These are phyloP conservation scores for Coracopsis vasa DNA, from an alignment of 2,113 vertebrate genomes.

Conservation along the genomic window DNA sequence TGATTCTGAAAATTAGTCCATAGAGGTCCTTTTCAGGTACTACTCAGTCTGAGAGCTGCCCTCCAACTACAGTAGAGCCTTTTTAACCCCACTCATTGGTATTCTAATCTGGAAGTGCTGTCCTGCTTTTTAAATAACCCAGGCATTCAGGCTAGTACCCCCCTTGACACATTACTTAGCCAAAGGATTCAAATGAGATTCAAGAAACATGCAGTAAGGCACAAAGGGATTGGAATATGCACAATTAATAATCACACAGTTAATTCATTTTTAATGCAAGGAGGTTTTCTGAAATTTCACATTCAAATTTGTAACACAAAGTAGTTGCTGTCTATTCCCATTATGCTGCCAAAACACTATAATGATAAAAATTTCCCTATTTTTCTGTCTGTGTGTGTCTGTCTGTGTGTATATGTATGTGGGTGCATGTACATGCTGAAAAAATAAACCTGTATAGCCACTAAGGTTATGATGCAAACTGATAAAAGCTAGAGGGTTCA, in stretches of 20 bases:
- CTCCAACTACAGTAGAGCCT: conserved; percentile 98
- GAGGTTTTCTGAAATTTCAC: conserved; percentile 79
- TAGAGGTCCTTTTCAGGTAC: conserved; percentile 97
- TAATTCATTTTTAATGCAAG: conserved; percentile 97
- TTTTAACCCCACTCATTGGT: conserved; percentile 99
- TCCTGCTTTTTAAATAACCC: conserved; percentile 99
- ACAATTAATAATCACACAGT: conserved; percentile 99
- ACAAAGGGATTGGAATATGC: conserved; percentile 98
- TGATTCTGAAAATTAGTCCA: conserved; percentile 99
- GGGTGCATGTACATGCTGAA: background rate
- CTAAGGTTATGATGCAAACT: conserved; percentile 17
- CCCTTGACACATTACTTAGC: conserved; percentile 97
- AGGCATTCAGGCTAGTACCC: conserved; percentile 91
- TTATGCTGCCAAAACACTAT: conserved; percentile 66
- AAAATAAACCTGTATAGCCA: conserved; percentile 10
- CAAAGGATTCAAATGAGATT: conserved; percentile 98
- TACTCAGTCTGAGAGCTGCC: conserved; percentile 94
- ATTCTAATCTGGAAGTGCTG: conserved; percentile 94
- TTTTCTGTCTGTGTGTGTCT: background rate
- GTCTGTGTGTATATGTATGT: background rate
- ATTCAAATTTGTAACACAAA: conserved; percentile 77
- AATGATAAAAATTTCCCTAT: conserved; percentile 58
- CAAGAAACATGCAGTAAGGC: conserved; percentile 96
- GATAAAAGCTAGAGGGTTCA: conserved; percentile 14
- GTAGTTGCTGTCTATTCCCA: conserved; percentile 73